A percentile compares a stretch with the other conserved stretches of the same genome.
These are phyloP conservation scores for Diachasmimorpha longicaudata DNA, from an alignment of 1,140 invertebrate genomes.

Conservation along the genomic window DNA sequence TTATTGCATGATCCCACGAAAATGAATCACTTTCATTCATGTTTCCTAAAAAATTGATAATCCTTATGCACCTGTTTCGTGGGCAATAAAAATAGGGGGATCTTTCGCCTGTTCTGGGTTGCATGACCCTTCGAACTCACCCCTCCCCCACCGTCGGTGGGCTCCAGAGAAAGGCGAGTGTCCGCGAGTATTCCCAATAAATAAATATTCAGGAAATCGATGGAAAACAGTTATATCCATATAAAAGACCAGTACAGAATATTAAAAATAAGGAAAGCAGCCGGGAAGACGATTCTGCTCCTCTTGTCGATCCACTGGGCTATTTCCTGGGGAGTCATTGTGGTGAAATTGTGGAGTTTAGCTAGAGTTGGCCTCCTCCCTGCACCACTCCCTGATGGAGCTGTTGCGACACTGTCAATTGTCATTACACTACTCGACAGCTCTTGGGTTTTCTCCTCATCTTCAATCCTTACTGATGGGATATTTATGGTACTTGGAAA, in stretches of 20 bases:
- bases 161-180: too few relatives aligned
- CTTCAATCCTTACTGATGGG: conserved; percentile 70
- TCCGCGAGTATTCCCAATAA: too few relatives aligned
- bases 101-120: too few relatives aligned
- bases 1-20: too few relatives aligned
- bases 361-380: conserved; percentile 53
- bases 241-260: conserved; percentile 86
- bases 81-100: too few relatives aligned
- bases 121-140: too few relatives aligned
- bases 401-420: conserved; percentile 51
- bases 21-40: too few relatives aligned
- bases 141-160: too few relatives aligned
- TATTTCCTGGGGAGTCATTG: conserved; percentile 85
- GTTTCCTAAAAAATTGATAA: too few relatives aligned
- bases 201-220: conserved; percentile 22
- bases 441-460: conserved; percentile 64
- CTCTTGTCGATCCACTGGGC: conserved; percentile 85
- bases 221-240: conserved; percentile 54
- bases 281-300: conserved; percentile 78
- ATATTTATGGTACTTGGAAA: conserved; percentile 69
- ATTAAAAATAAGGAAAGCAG: conserved; percentile 82
- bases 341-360: conserved; percentile 70
- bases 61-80: too few relatives aligned
- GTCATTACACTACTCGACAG: conserved; percentile 51
- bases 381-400: conserved; percentile 47